Base-by-base conservation (phyloP, 1,140 invertebrate species). In the Trachelipus rathkii region DNA sequence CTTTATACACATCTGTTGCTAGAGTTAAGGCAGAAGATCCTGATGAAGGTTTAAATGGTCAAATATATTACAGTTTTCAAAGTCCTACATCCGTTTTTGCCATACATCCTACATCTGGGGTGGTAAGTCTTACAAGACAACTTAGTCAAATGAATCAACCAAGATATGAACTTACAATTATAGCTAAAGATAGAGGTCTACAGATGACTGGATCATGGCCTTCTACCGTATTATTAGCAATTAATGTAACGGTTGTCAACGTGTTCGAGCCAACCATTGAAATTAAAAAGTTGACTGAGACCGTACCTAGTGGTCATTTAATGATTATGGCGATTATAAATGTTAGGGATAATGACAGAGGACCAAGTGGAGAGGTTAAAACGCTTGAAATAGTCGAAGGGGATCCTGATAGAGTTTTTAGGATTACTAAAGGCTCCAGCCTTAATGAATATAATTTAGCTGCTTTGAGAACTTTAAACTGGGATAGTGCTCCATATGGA, bases 31-130 rank as follows among this genome's bases (percentile, higher is more conserved):
- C 96, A 0, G 94, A 95, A 82, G 96, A 98, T 86, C 95, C 96
- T 9, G 96, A 99, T 85, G 86, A 95, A 11, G 96, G 95, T 0
- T 88, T 93, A 71, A 98, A 98, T 84, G 94, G 95, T 2, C 94
- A 98, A 86, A 95, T 98, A 81, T 98, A 98, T 85, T 99, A 97
- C 84, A 96, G 93, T 85, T 92, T 98, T 81, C 87, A 89, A n/a
- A 89, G 95, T 77, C 86, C 88, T 19, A 94, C 91, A 8, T 90
- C 93, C 79, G 89, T 91, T 78, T 97, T 97, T 84, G 92, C 94
- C 8, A 90, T 97, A 75, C 94, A 98, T 86, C 95, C 95, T 11
- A 94, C 95, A 44, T 93, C 90, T 13, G 96, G 96, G 4, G 89
- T 95, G 10, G 89, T 98, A 53, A 92, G 92, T 3, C 87, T 96